Evolutionary conservation across 64 coral and sea anemone species (phyloP).

Genomic region (Porites lutea): DNA sequence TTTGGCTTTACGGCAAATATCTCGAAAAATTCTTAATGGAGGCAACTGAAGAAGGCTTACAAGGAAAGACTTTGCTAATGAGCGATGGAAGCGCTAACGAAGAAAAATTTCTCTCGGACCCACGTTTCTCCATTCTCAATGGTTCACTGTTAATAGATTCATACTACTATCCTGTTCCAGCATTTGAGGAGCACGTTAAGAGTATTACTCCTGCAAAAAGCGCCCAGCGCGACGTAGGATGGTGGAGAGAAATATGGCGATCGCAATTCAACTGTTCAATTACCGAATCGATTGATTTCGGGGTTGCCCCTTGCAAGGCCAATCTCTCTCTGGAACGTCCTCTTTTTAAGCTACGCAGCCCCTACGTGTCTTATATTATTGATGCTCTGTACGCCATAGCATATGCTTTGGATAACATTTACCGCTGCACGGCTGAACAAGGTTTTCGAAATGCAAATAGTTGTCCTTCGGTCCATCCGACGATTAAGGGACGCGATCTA

Average conservation of each 20-base stretch:
- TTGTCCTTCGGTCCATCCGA: conserved; percentile 41
- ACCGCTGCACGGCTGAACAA: conserved; percentile 42
- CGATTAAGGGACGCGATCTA: conserved; percentile 44
- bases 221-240: neutral
- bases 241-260: conserved; percentile 69
- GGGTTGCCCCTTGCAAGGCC: neutral
- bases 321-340: neutral
- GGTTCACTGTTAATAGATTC: neutral
- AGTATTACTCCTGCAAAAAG: neutral
- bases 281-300: neutral
- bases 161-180: neutral
- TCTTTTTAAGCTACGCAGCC: conserved; percentile 48
- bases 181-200: neutral
- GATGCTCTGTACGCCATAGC: conserved; percentile 77
- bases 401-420: conserved; percentile 52
- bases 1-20: neutral
- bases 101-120: neutral
- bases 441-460: neutral
- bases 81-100: neutral
- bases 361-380: conserved; percentile 57
- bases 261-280: conserved; percentile 23
- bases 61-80: neutral
- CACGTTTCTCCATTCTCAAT: neutral
- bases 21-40: neutral
- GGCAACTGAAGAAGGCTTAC: neutral